Conservation (phyloP, 35 echinoderm and acorn worm species). For the Apostichopus californicus region DNA sequence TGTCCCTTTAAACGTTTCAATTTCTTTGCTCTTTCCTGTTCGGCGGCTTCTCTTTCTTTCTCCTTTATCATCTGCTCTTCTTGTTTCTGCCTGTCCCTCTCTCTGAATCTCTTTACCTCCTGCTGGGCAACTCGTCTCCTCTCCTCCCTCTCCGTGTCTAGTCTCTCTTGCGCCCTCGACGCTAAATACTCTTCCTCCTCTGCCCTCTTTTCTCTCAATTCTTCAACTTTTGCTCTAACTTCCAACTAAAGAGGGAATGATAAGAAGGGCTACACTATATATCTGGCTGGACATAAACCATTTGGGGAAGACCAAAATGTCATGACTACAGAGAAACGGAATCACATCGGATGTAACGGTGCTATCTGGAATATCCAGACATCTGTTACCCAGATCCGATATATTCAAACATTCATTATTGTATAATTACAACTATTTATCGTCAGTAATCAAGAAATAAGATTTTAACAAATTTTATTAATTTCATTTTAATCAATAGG, state of each 20-base stretch:
- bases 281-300: no score
- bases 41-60: conserved; percentile 68
- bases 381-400: no score
- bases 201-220: conserved; percentile 65
- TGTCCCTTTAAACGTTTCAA: conserved; percentile 81
- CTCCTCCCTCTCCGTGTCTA: conserved; percentile 66
- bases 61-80: conserved; percentile 72
- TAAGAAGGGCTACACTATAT: not conserved
- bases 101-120: conserved; percentile 75
- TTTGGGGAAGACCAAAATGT: no score
- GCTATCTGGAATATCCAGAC: no score
- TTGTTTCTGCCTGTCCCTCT: conserved; percentile 69
- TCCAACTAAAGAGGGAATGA: conserved; percentile 58
- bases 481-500: no score
- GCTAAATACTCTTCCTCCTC: conserved; percentile 65
- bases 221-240: conserved; percentile 68
- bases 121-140: conserved; percentile 55
- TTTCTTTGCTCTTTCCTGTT: conserved; percentile 67
- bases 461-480: no score
- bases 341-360: not conserved
- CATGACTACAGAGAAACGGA: not conserved
- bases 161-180: conserved; percentile 18
- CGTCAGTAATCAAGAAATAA: no score
- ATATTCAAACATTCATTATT: no score
- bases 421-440: no score